These are phyloP conservation scores for Apostichopus parvimensis DNA, from an alignment of 35 echinoderm and acorn worm species.

Conservation along the genomic window DNA sequence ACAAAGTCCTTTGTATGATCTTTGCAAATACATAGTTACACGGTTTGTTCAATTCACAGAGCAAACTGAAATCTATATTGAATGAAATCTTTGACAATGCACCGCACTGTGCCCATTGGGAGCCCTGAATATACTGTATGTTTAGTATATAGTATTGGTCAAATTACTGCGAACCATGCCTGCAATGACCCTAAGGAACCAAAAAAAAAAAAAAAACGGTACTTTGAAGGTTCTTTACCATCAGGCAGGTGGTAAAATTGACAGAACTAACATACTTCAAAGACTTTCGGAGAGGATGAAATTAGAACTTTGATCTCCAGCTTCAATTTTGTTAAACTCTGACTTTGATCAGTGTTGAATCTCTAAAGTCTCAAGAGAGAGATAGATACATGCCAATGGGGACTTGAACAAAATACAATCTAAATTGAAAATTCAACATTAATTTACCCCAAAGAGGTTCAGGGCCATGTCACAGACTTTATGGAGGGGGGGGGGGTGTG, in stretches of 20 bases:
- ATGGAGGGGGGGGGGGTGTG: not conserved
- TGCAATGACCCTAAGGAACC: too few relatives aligned
- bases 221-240: not conserved
- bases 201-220: too few relatives aligned
- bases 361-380: not conserved
- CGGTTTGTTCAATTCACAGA: too few relatives aligned
- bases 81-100: too few relatives aligned
- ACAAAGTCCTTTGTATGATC: too few relatives aligned
- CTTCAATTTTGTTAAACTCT: not conserved
- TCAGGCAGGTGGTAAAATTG: not conserved
- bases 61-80: too few relatives aligned
- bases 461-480: not conserved
- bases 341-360: too few relatives aligned
- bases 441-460: not conserved
- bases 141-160: too few relatives aligned
- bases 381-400: not conserved
- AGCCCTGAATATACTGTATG: too few relatives aligned
- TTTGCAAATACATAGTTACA: too few relatives aligned
- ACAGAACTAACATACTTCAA: not conserved
- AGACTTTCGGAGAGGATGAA: not conserved
- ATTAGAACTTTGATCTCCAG: not conserved
- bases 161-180: too few relatives aligned
- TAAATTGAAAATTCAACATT: constrained; percentile 1
- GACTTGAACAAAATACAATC: not conserved
- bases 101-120: too few relatives aligned